These are phyloP conservation scores for Emys orbicularis DNA, from an alignment of 2,797 vertebrate genomes.

Conservation along the genomic window DNA sequence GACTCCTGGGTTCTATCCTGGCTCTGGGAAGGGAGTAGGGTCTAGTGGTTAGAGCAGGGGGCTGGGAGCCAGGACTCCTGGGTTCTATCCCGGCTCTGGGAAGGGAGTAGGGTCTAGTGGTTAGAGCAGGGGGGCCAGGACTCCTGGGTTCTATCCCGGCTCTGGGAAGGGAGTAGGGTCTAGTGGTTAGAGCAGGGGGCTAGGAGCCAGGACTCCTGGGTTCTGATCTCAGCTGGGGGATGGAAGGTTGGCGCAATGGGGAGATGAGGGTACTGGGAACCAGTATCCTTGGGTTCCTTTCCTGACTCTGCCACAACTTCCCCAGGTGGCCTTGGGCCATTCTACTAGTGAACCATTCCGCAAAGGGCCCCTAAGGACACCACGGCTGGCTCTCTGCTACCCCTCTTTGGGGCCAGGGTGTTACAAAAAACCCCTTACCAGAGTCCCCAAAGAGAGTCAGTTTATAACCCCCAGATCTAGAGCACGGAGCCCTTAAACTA, in stretches of 20 bases:
- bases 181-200: background rate
- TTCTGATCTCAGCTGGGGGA: background rate
- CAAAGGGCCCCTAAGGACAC: background rate
- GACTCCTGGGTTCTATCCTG: background rate
- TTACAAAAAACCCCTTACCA: too few relatives aligned
- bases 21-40: too few relatives aligned
- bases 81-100: background rate
- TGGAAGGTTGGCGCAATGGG: background rate
- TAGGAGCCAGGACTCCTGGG: background rate
- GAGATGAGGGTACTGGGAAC: constrained; percentile 25
- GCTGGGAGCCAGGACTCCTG: background rate
- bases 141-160: background rate
- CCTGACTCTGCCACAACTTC: too few relatives aligned
- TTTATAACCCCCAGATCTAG: background rate
- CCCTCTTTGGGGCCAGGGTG: too few relatives aligned
- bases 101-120: too few relatives aligned
- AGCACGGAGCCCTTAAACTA: background rate
- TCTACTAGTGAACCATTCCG: background rate
- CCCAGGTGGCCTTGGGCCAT: too few relatives aligned
- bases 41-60: too few relatives aligned
- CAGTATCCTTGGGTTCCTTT: background rate
- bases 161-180: too few relatives aligned
- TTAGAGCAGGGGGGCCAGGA: too few relatives aligned
- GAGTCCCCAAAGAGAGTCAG: too few relatives aligned
- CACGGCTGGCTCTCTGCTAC: too few relatives aligned